phyloP scores from a whole-genome alignment of 2,797 vertebrate genomes.

The Morelia viridis region DNA sequence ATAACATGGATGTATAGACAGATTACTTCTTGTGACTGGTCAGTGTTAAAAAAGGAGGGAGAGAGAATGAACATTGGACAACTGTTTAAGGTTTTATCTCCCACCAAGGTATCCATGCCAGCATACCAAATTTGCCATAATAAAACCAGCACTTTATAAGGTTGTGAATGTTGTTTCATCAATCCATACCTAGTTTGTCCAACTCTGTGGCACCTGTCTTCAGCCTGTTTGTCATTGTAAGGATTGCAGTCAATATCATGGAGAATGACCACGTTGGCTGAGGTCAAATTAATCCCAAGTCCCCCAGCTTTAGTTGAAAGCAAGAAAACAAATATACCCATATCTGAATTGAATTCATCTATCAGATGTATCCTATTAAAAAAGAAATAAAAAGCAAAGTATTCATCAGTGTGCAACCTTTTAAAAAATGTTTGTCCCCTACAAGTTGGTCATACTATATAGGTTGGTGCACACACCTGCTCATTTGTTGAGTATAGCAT shows the following conservation, averaged over 20 bases:
- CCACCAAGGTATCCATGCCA: background rate
- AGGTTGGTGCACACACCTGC: background rate
- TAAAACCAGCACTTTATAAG: background rate
- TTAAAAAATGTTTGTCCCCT: background rate
- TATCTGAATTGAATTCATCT: slow-evolving; percentile 92
- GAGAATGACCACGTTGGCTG: slow-evolving; percentile 93
- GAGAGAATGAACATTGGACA: background rate
- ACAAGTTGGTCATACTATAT: background rate
- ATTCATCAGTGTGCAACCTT: background rate
- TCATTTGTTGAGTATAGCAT: background rate
- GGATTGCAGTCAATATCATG: slow-evolving; percentile 98
- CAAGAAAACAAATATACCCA: slow-evolving; percentile 92
- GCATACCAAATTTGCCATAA: background rate
- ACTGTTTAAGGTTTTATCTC: background rate
- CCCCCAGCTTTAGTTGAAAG: slow-evolving; percentile 95
- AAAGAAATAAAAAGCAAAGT: background rate
- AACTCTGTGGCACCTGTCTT: slow-evolving; percentile 94
- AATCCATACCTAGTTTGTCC: slow-evolving; percentile 88
- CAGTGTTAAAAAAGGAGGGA: background rate
- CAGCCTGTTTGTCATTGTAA: slow-evolving; percentile 98
- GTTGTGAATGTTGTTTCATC: background rate
- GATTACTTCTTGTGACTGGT: background rate
- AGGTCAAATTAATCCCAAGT: slow-evolving; percentile 94
- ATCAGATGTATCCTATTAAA: slow-evolving; percentile 89
- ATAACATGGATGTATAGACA: background rate